Evolutionary conservation across 2,888 invertebrate genomes (phyloP), one percentile per base, ranked within the genome.

Genomic region (Isotomurus palustris): DNA sequence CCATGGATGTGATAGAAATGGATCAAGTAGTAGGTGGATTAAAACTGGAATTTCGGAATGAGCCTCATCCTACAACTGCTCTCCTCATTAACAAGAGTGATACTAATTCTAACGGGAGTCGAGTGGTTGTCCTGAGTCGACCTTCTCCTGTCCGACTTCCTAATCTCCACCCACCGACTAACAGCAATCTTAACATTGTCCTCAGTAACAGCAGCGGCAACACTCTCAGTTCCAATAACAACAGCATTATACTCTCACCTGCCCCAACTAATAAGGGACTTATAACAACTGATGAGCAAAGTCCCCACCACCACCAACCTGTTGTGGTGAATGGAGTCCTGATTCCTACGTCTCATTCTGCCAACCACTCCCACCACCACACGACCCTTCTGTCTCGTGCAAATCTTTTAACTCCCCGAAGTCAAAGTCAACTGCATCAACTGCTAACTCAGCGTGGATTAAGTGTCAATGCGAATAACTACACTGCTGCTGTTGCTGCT

Each of bases 381-480:
- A 36, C 48, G 47, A 38, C 51, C 45, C n/a, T n/a, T n/a, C n/a
- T n/a, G n/a, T n/a, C n/a, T n/a, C n/a, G n/a, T n/a, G n/a, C n/a
- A n/a, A n/a, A n/a, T n/a, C n/a, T n/a, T n/a, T n/a, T n/a, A n/a
- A n/a, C n/a, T n/a, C n/a, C n/a, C n/a, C n/a, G 27, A 29, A 56
- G 51, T 45, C 56, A 56, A 28, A 56, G 56, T 51, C 56, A 56
- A 45, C 56, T 56, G 25, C 51, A 63, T 54, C 66, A 66, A 49
- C 53, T 66, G 29, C 48, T 66, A 40, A 66, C 63, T 24, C 62
- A 66, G 51, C 55, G 63, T 35, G 59, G 56, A 32, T 29, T 58
- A 41, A 54, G 48, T 57, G 57, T 41, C 35, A 49, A 48, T 45
- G 45, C 35, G 51, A 40, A 28, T 47, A 28, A 27, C 17, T 14